Base-by-base conservation (phyloP, 37 sponge, comb jelly and placozoan genomes). In the Beroe forskalii region DNA sequence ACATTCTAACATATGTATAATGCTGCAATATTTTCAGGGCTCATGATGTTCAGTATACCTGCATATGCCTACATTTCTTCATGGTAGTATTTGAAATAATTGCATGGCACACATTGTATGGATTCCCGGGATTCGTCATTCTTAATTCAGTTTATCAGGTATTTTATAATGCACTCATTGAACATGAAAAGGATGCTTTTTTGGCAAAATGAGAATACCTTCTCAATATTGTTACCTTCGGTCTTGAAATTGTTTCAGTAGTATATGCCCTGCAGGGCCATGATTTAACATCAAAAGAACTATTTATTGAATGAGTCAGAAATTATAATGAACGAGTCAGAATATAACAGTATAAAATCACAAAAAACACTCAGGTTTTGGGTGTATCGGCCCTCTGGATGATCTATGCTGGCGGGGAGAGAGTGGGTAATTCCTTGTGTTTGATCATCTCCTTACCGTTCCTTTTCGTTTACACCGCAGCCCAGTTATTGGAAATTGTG, bases 111-210 rank as follows among this genome's bases (percentile, higher is more conserved):
- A 44, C 44, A 12, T 24, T 80, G 4, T 80, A 42, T 25, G 86
- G 86, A 24, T 6, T 22, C 3, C 28, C 40, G 27, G 43, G 24
- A 3, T 80, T 80, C 55, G 27, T 80, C 55, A 25, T 80, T 25
- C 86, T 80, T 6, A 80, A 80, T 37, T 80, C 86, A 27, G 55
- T 80, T 39, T 80, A 80, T 80, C 86, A 80, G 86, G 86, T 80
- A 80, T 4, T 4, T 69, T 24, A 28, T 4, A 8, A 28, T 55
- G 9, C 60, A 20, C 9, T 55, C 17, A 24, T 14, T 14, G 8
- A 66, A 24, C 8, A 27, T 24, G 8, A 66, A n/a, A 14, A 66
- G n/a, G 6, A 25, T 14, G n/a, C n/a, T n/a, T n/a, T 66, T 24
- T 14, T 27, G 28, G 67, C 8, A n/a, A n/a, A 66, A 66, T 14